phyloP scores from a whole-genome alignment of 2,888 invertebrate genomes.

The Pecten maximus region DNA sequence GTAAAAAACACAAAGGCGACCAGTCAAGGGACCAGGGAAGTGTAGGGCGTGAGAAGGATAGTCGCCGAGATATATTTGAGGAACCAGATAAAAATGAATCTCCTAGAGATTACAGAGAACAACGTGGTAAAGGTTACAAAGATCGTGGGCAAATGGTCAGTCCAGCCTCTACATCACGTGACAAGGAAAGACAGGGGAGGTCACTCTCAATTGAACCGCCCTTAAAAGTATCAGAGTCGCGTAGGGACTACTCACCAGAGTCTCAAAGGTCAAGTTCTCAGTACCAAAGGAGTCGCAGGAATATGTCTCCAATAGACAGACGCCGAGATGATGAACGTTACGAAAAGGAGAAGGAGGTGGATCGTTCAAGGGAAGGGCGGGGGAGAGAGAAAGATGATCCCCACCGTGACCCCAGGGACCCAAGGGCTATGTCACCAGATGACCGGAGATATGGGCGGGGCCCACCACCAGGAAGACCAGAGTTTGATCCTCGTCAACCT shows the following conservation, averaged over 20 bases:
- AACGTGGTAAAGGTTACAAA: conserved; percentile 45
- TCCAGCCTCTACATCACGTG: conserved; percentile 41
- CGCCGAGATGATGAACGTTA: conserved; percentile 48
- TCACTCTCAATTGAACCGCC: neutral
- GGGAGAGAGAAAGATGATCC: conserved; percentile 55
- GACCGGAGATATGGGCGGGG: conserved; percentile 58
- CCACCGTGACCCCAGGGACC: conserved; percentile 38
- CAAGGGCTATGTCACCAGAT: conserved; percentile 52
- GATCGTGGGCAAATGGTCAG: conserved; percentile 41
- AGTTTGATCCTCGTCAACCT: neutral
- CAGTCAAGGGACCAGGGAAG: conserved; percentile 39
- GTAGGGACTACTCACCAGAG: neutral
- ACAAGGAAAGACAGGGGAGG: conserved; percentile 9
- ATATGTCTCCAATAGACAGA: conserved; percentile 48
- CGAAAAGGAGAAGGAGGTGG: conserved; percentile 56
- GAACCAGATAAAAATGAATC: conserved; percentile 45
- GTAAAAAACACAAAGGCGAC: neutral
- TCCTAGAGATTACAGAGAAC: conserved; percentile 33
- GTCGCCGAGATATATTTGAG: conserved; percentile 47
- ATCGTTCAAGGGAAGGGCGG: conserved; percentile 55
- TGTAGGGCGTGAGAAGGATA: conserved; percentile 51
- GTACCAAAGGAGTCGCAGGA: conserved; percentile 50
- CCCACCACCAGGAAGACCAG: conserved; percentile 48
- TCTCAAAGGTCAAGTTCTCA: conserved; percentile 47
- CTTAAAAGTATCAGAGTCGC: neutral